Percentiles rank a stretch among this genome's conserved stretches.
These are phyloP conservation scores for Drosophila melanocephala DNA, from an alignment of 2,888 invertebrate species.

Conservation along the genomic window DNA sequence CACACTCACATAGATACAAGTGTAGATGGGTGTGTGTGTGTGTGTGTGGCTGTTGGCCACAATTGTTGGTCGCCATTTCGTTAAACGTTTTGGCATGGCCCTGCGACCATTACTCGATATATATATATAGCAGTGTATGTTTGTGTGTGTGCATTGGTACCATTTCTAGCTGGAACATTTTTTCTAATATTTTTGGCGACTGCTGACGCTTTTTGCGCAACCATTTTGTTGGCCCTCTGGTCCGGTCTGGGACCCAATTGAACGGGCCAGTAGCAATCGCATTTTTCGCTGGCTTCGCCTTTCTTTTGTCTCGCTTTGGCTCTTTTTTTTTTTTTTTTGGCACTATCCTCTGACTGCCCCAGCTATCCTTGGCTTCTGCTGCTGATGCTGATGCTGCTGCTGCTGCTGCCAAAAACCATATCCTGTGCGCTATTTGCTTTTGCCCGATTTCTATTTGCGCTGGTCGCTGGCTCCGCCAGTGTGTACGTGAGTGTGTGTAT, in stretches of 20 bases:
- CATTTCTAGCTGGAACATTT: slow-evolving; percentile 50
- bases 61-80: slow-evolving; percentile 67
- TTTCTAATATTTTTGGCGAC: slow-evolving; percentile 77
- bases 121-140: neutral
- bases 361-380: slow-evolving; percentile 24
- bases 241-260: slow-evolving; percentile 38
- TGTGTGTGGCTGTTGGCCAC: slow-evolving; percentile 31
- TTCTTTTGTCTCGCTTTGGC: slow-evolving; percentile 59
- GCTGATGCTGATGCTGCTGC: slow-evolving; percentile 6
- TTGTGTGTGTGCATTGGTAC: slow-evolving; percentile 29
- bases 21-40: neutral
- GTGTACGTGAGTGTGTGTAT: slow-evolving; percentile 56
- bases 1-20: neutral
- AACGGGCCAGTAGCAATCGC: slow-evolving; percentile 57
- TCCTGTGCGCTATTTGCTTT: slow-evolving; percentile 80
- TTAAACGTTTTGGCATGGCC: slow-evolving; percentile 71
- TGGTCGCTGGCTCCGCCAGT: slow-evolving; percentile 42
- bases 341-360: slow-evolving; percentile 50
- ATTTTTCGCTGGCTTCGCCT: slow-evolving; percentile 67
- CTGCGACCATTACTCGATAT: slow-evolving; percentile 52
- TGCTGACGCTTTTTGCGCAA: slow-evolving; percentile 78
- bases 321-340: slow-evolving; percentile 36
- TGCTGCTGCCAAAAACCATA: slow-evolving; percentile 75
- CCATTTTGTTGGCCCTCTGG: slow-evolving; percentile 71
- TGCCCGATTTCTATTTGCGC: slow-evolving; percentile 82